phyloP scores from a whole-genome alignment of 2,888 invertebrate genomes.

The Flexamia atlantica region DNA sequence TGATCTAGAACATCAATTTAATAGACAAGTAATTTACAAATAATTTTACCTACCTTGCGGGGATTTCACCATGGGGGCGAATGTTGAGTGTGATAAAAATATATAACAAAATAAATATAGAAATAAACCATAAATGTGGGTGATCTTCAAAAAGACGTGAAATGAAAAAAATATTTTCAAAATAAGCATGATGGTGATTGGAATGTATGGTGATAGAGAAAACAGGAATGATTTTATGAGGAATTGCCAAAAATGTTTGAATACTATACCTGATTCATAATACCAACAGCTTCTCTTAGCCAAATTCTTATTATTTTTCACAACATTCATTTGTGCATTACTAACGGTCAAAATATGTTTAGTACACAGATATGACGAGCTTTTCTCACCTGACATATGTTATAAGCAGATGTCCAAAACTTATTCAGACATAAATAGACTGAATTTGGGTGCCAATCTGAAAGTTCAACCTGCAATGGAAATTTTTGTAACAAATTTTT shows the following conservation, averaged over 20 bases:
- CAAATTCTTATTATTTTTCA: not conserved
- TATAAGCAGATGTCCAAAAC: constrained; percentile 44
- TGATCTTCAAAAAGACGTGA: constrained; percentile 12
- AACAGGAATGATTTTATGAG: not conserved
- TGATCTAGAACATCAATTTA: not conserved
- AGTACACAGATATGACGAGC: not conserved
- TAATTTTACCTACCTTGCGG: not conserved
- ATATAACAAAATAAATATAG: not conserved
- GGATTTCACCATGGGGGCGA: not conserved
- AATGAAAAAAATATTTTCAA: not conserved
- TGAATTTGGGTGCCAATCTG: constrained; percentile 46
- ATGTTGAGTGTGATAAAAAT: not conserved
- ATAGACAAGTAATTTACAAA: not conserved
- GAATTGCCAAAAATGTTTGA: not conserved
- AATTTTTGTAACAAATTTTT: not conserved
- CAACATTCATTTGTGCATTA: constrained; percentile 31
- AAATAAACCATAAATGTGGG: not conserved
- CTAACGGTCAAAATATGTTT: not conserved
- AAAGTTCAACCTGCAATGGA: constrained; percentile 49
- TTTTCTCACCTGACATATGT: constrained; percentile 21
- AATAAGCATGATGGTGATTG: constrained; percentile 25
- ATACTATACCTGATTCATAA: not conserved
- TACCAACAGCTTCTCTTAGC: not conserved
- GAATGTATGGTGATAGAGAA: not conserved
- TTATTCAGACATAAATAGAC: constrained; percentile 48